Base-by-base conservation (phyloP, 2,888 invertebrate species). In the Zeuzera pyrina region DNA sequence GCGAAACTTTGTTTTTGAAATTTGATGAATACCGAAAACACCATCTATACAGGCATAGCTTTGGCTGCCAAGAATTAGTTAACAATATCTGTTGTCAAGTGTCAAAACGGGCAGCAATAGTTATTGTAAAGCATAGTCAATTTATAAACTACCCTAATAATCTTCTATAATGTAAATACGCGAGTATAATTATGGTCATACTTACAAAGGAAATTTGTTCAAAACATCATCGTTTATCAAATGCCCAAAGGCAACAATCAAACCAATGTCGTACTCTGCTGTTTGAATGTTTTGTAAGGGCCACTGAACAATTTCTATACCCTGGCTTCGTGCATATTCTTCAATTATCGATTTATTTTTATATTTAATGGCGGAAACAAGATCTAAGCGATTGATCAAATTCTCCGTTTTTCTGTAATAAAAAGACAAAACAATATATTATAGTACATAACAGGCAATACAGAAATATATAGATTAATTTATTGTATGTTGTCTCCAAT, bases 181-280 rank as follows among this genome's bases (percentile, higher is more conserved):
- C 1, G 2, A 10, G 10, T n/a, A 25, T 11, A 26, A 2, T 12
- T 12, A 26, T 12, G 12, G 10, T 3, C n/a, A 28, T 48, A 86
- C 91, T 87, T 87, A 95, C 95, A 92, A 68, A 34, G 92, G 91
- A 74, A 97, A 96, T 36, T 88, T 84, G 5, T 88, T 72, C 15
- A 98, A 92, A 0, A 95, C 65, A 31, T 85, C 62, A 42, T 86
- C 76, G 22, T 95, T 95, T 52, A 98, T 94, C 38, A 98, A 79
- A 59, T 95, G 91, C 0, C 98, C 97, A 85, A 98, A 98, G 0
- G 97, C 97, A 1, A 94, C 95, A 15, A 98, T 93, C 29, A 97
- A 74, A 3, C 97, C 97, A 37, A 97, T 71, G 60, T 97, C 91
- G 78, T 90, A 96, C 31, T 85, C 70, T 8, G 64, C 57, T 30